These are phyloP conservation scores for Antigone vipio DNA, from an alignment of 2,113 vertebrate species.

Conservation along the genomic window DNA sequence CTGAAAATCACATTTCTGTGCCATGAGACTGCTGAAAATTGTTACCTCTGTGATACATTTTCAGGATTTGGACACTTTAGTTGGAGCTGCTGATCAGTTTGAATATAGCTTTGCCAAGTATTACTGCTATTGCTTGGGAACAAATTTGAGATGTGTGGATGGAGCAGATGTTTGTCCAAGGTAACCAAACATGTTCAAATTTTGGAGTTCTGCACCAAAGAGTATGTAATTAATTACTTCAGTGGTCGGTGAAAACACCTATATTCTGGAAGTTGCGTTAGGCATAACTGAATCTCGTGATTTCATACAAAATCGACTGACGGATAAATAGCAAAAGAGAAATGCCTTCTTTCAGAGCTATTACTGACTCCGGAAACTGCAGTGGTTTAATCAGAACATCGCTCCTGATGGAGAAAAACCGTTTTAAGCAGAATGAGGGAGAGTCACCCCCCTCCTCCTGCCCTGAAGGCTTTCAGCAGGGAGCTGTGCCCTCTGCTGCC, in stretches of 20 bases:
- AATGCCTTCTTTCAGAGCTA: background rate
- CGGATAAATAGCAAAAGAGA: background rate
- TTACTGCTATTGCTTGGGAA: background rate
- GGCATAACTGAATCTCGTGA: background rate
- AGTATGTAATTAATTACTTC: background rate
- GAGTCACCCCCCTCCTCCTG: too few relatives aligned
- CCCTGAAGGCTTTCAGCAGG: background rate
- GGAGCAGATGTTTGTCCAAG: background rate
- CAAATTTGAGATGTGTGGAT: background rate
- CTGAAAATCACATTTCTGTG: background rate
- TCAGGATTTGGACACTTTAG: background rate
- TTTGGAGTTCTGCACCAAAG: background rate
- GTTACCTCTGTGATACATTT: background rate
- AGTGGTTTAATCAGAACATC: background rate
- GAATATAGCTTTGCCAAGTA: background rate
- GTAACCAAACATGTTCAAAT: background rate
- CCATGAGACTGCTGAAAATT: background rate
- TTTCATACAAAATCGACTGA: background rate
- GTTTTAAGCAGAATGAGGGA: background rate
- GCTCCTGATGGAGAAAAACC: background rate
- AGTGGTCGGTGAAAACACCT: background rate
- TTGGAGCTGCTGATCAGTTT: background rate
- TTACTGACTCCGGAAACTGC: background rate
- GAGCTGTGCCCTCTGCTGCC: slow-evolving; percentile 61
- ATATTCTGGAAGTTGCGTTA: background rate